Evolutionary conservation across 1,140 invertebrate genomes (phyloP).

Genomic region (Gryon sp.): DNA sequence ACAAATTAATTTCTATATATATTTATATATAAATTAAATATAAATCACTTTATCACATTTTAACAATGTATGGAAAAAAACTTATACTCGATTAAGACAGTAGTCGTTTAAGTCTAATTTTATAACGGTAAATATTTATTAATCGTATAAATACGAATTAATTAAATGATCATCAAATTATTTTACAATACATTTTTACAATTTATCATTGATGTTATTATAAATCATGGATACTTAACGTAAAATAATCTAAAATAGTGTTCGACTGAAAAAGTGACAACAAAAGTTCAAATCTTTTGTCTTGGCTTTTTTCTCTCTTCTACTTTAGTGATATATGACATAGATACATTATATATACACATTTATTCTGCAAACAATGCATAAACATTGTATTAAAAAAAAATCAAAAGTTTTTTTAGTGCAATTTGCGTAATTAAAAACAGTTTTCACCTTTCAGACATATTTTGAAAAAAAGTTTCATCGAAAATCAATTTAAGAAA

Average conservation of each 20-base stretch:
- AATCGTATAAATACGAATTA: slow-evolving; percentile 10
- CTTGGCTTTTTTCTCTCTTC: no score
- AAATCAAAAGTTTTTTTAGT: no score
- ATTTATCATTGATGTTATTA: background rate
- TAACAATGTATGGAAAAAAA: background rate
- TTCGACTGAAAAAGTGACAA: background rate
- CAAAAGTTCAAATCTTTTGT: background rate
- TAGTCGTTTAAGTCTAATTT: background rate
- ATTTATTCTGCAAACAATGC: slow-evolving; percentile 25
- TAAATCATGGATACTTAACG: slow-evolving; percentile 13
- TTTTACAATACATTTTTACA: slow-evolving; percentile 1
- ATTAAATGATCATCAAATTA: background rate
- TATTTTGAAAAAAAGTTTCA: no score
- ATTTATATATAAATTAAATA: no score
- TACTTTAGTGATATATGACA: no score
- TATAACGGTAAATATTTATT: no score
- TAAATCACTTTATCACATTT: background rate
- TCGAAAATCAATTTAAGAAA: no score
- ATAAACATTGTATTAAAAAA: no score
- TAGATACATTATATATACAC: slow-evolving; percentile 36
- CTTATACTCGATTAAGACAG: no score
- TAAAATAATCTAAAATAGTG: slow-evolving; percentile 8
- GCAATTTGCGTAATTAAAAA: no score
- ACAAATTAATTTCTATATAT: no score
- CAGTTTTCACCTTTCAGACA: no score